Evolutionary conservation across 1,140 invertebrate species (phyloP).

Genomic region (Drosophila bipectinata): DNA sequence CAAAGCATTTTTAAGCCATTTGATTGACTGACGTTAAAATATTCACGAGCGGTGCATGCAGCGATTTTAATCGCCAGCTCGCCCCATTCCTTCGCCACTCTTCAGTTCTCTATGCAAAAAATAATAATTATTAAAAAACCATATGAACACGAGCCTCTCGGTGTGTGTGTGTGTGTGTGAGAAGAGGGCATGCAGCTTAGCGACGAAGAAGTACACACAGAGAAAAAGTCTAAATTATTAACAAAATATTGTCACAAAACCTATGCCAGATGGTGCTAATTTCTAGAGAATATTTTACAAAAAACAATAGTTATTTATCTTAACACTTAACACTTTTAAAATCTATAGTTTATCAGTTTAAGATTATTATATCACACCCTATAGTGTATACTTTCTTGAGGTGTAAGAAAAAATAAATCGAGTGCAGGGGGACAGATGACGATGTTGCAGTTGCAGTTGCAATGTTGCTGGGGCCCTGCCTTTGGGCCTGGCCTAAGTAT

Average conservation of each 20-base stretch:
- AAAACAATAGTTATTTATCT: neutral
- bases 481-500: constrained; percentile 59
- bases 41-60: constrained; percentile 70
- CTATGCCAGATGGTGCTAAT: neutral
- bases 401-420: constrained; percentile 57
- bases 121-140: constrained; percentile 80
- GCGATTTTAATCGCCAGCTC: constrained; percentile 76
- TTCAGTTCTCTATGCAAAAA: constrained; percentile 70
- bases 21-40: constrained; percentile 82
- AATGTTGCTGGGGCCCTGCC: constrained; percentile 58
- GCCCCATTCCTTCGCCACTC: constrained; percentile 65
- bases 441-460: constrained; percentile 60
- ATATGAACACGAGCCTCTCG: constrained; percentile 48
- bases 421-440: constrained; percentile 72
- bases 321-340: neutral
- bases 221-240: constrained; percentile 1
- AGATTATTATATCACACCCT: neutral
- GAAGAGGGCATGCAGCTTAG: constrained; percentile 44
- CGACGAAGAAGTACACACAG: constrained; percentile 14
- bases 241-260: neutral
- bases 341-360: neutral
- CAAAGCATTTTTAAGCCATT: constrained; percentile 82
- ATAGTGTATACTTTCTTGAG: neutral
- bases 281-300: neutral
- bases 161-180: constrained; percentile 1